A percentile compares a stretch with the other conserved stretches of the same genome.
Evolutionary conservation across 2,888 invertebrate species (phyloP).

Genomic region (Acronicta leporina): DNA sequence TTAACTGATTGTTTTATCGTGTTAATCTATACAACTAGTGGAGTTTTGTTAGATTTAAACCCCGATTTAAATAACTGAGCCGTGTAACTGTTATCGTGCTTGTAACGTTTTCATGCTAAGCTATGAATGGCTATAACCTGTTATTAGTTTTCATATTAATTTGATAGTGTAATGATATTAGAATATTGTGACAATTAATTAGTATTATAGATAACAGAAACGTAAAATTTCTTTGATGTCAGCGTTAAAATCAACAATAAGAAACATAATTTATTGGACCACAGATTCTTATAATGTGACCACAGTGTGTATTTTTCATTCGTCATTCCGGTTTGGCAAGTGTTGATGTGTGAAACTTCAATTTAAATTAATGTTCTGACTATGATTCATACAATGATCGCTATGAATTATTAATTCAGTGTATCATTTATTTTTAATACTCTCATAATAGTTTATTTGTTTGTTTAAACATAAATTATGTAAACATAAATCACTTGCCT

Average conservation of each 20-base stretch:
- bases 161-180: not conserved
- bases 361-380: slow-evolving; percentile 52
- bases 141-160: slow-evolving; percentile 14
- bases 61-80: slow-evolving; percentile 44
- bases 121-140: slow-evolving; percentile 16
- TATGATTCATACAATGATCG: slow-evolving; percentile 48
- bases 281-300: slow-evolving; percentile 21
- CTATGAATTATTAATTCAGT: slow-evolving; percentile 40
- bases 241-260: slow-evolving; percentile 1
- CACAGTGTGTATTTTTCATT: slow-evolving; percentile 29
- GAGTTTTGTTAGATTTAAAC: slow-evolving; percentile 51
- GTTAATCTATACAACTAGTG: slow-evolving; percentile 46
- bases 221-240: slow-evolving; percentile 4
- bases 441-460: slow-evolving; percentile 35
- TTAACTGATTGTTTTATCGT: slow-evolving; percentile 64
- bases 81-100: slow-evolving; percentile 44
- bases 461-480: slow-evolving; percentile 50
- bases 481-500: slow-evolving; percentile 61
- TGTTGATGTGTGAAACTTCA: slow-evolving; percentile 53
- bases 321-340: slow-evolving; percentile 56
- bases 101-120: slow-evolving; percentile 37
- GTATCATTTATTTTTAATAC: slow-evolving; percentile 41
- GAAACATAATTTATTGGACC: slow-evolving; percentile 26
- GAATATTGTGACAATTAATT: not conserved
- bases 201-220: slow-evolving; percentile 1